phyloP scores from a whole-genome alignment of 2,888 invertebrate species.

The Gibbula magus region DNA sequence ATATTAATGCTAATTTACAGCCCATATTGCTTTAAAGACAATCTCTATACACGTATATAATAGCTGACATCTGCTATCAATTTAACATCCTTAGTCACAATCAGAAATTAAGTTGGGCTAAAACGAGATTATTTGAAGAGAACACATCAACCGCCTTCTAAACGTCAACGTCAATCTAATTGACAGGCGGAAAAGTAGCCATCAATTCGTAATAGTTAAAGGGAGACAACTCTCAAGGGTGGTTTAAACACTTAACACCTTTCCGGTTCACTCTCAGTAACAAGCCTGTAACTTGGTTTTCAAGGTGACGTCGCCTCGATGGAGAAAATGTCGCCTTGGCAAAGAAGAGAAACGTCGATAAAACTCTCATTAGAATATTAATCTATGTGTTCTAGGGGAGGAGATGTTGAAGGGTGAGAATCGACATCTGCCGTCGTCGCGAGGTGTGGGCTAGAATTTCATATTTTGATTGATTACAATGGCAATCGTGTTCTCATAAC shows the following conservation, averaged over 20 bases:
- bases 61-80: no score
- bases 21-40: no score
- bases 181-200: conserved; percentile 1
- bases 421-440: not conserved
- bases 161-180: not conserved
- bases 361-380: conserved; percentile 33
- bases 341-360: conserved; percentile 10
- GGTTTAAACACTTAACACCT: conserved; percentile 18
- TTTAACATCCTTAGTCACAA: no score
- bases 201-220: not conserved
- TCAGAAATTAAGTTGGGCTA: no score
- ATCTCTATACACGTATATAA: no score
- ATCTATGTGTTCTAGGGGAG: not conserved
- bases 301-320: not conserved
- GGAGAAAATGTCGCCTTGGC: not conserved
- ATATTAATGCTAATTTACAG: no score
- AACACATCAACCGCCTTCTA: not conserved
- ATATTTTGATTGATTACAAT: conserved; percentile 16
- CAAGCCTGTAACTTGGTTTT: not conserved
- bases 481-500: not conserved
- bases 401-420: conserved; percentile 9
- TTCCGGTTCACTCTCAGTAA: not conserved
- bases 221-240: not conserved
- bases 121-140: not conserved
- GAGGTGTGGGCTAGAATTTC: not conserved